phyloP scores from a whole-genome alignment of 2,797 vertebrate genomes.

The Peromyscus eremicus region DNA sequence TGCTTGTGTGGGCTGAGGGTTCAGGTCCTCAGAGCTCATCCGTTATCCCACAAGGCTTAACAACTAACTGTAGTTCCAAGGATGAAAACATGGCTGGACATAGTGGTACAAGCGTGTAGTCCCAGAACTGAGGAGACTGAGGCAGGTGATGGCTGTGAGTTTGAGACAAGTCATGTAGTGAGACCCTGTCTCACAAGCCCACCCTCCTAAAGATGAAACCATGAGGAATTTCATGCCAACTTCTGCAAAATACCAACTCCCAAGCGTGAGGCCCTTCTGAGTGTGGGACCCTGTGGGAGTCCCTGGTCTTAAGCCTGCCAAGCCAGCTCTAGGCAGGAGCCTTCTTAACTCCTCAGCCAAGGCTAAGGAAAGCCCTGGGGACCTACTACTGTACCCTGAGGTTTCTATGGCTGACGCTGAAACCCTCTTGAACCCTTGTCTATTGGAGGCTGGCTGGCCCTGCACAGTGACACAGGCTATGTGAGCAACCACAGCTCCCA shows the following conservation, averaged over 20 bases:
- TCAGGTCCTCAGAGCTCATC: background rate
- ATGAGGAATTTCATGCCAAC: slow-evolving; percentile 10
- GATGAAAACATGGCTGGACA: background rate
- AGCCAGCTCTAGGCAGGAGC: background rate
- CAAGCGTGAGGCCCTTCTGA: background rate
- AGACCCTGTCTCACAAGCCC: background rate
- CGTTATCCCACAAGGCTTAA: background rate
- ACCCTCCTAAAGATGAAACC: background rate
- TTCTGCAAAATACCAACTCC: background rate
- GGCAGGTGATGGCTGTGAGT: background rate
- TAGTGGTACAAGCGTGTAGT: background rate
- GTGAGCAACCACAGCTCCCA: background rate
- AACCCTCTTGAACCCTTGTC: background rate
- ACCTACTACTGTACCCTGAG: background rate
- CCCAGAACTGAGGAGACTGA: background rate
- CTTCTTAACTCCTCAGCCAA: background rate
- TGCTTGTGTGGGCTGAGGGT: background rate
- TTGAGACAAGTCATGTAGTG: background rate
- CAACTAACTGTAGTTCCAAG: background rate
- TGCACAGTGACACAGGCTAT: background rate
- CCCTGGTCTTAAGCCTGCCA: background rate
- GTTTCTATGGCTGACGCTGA: background rate
- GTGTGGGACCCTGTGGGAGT: background rate
- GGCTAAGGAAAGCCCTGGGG: background rate
- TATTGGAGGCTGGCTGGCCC: background rate